Conservation (phyloP, 2,797 vertebrate species). For the Myotis vivesi region DNA sequence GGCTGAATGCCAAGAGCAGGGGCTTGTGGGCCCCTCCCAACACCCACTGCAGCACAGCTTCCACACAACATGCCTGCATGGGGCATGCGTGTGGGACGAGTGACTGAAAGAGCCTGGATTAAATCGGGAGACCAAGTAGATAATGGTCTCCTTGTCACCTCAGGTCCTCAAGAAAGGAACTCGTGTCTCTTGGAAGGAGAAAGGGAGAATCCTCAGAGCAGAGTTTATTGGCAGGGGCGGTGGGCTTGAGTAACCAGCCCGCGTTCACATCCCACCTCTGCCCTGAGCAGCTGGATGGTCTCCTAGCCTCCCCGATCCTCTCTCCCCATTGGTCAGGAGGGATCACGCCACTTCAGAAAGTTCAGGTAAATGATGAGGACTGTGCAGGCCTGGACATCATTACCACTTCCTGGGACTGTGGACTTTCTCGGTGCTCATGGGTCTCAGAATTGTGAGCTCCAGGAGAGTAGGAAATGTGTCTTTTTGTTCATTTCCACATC, state of each 20-base stretch:
- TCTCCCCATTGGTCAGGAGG: fast-evolving
- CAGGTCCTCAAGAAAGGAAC: background rate
- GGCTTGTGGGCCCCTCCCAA: too few relatives aligned
- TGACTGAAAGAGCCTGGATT: too few relatives aligned
- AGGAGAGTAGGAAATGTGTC: fast-evolving
- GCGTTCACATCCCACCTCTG: background rate
- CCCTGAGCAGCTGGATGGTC: fast-evolving
- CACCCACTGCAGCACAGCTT: background rate
- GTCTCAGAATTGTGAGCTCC: background rate
- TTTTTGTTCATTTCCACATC: background rate
- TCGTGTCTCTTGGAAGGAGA: background rate
- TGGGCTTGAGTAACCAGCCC: fast-evolving
- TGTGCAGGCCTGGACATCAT: constrained; percentile 1
- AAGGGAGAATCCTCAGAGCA: background rate
- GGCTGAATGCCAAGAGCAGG: background rate
- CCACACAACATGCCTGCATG: fast-evolving
- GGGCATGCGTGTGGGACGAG: fast-evolving
- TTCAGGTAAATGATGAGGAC: background rate
- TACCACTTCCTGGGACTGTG: background rate
- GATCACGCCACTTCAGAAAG: background rate
- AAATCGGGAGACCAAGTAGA: background rate
- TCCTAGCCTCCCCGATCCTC: fast-evolving
- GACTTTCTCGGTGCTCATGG: constrained; percentile 22
- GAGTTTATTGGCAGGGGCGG: background rate
- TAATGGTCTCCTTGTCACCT: background rate